Evolutionary conservation across 53 echinoderm and acorn worm genomes (phyloP).

Genomic region (Apostichopus leukothele): DNA sequence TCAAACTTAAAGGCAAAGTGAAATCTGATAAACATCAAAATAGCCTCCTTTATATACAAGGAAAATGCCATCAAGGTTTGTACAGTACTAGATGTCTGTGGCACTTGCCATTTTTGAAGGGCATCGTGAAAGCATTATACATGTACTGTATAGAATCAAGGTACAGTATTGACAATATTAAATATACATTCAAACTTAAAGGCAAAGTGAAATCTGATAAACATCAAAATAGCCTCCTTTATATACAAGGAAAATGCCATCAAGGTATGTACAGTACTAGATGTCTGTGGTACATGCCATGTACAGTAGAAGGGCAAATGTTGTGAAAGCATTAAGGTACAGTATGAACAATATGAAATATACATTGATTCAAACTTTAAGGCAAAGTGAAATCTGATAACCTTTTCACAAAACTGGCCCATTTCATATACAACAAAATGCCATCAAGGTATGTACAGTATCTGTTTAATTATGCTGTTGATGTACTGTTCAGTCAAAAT

Average conservation of each 20-base stretch:
- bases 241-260: slow-evolving; percentile 15
- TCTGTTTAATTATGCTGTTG: too few species aligned
- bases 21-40: slow-evolving; percentile 16
- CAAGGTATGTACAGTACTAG: background rate
- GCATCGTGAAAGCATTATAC: background rate
- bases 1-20: background rate
- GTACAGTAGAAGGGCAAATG: too few species aligned
- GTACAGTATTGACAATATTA: background rate
- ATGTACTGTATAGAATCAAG: too few species aligned
- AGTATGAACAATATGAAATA: too few species aligned
- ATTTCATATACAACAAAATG: slow-evolving; percentile 38
- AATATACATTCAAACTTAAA: background rate
- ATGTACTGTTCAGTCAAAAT: too few species aligned
- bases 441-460: slow-evolving; percentile 14
- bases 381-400: background rate
- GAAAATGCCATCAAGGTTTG: slow-evolving; percentile 41
- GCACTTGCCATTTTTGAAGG: too few species aligned
- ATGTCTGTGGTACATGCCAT: too few species aligned
- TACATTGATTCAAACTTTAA: background rate
- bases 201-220: too few species aligned
- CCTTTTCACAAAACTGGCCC: slow-evolving; percentile 7
- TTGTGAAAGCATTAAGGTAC: too few species aligned
- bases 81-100: background rate
- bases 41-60: slow-evolving; percentile 28
- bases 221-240: slow-evolving; percentile 16